A percentile compares a stretch with the other conserved stretches of the same genome.
phyloP scores from a whole-genome alignment of 2,113 vertebrate species.

The Ellobius talpinus region DNA sequence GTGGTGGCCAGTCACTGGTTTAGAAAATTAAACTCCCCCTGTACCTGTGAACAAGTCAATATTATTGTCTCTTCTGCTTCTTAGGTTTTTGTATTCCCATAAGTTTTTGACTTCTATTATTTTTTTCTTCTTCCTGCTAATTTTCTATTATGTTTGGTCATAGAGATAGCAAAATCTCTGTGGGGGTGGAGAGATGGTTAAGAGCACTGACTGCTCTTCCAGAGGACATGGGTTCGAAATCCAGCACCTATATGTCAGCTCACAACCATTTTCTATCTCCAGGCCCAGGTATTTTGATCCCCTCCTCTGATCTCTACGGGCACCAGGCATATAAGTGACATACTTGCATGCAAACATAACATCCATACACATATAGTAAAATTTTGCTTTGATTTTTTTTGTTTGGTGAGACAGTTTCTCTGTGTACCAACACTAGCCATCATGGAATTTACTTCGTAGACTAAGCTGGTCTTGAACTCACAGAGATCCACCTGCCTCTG shows the following conservation, averaged over 20 bases:
- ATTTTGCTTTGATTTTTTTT: not conserved
- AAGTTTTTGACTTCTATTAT: not conserved
- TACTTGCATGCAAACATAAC: not conserved
- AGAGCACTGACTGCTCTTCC: not conserved
- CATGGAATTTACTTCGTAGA: not conserved
- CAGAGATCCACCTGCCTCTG: not conserved
- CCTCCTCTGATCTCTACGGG: not conserved
- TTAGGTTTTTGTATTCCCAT: not conserved
- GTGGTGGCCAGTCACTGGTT: not conserved
- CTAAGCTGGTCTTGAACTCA: not conserved
- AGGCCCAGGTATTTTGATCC: not conserved
- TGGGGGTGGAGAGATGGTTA: not conserved
- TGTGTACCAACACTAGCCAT: not conserved
- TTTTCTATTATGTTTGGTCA: conserved; percentile 26
- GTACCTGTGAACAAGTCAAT: not conserved
- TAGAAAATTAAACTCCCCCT: not conserved
- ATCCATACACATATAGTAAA: not conserved
- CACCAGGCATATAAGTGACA: not conserved
- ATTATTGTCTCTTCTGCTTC: not conserved
- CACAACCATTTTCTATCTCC: not conserved
- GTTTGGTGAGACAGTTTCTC: not conserved
- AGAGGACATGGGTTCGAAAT: not conserved
- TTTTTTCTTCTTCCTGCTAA: conserved; percentile 10
- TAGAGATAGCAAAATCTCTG: not conserved
- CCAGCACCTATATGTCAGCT: not conserved